These are phyloP conservation scores for Halocaridina rubra DNA, from an alignment of 2,888 invertebrate genomes.

Conservation along the genomic window DNA sequence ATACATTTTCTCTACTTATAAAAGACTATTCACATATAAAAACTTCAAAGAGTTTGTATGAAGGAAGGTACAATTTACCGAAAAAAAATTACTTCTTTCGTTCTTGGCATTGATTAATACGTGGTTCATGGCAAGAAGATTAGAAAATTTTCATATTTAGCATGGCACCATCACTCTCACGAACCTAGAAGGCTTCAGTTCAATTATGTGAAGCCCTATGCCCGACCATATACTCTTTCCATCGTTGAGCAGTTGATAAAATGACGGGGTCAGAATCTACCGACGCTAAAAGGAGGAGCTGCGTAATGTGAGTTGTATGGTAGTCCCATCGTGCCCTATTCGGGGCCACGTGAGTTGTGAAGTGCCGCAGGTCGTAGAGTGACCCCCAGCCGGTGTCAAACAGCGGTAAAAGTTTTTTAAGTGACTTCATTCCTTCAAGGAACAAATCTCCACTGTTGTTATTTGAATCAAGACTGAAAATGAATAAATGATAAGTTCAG, in stretches of 20 bases:
- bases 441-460: constrained; percentile 80
- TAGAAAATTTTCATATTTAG: too few species aligned
- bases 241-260: constrained; percentile 85
- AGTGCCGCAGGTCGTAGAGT: constrained; percentile 94
- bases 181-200: constrained; percentile 63
- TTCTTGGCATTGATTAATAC: too few species aligned
- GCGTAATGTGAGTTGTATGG: constrained; percentile 97
- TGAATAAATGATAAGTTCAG: too few species aligned
- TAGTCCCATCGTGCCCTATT: constrained; percentile 99
- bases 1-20: too few species aligned
- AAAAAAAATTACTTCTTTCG: too few species aligned
- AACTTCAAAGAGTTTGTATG: too few species aligned
- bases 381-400: constrained; percentile 97
- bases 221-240: constrained; percentile 97
- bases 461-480: constrained; percentile 57
- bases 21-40: too few species aligned
- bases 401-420: constrained; percentile 87
- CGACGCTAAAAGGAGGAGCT: constrained; percentile 82
- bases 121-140: too few species aligned
- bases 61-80: too few species aligned
- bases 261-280: constrained; percentile 80
- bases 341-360: constrained; percentile 87
- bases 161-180: too few species aligned
- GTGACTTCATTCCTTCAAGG: constrained; percentile 85
- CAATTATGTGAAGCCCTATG: constrained; percentile 93